phyloP scores from a whole-genome alignment of 2,113 vertebrate species.

The Bettongia penicillata region DNA sequence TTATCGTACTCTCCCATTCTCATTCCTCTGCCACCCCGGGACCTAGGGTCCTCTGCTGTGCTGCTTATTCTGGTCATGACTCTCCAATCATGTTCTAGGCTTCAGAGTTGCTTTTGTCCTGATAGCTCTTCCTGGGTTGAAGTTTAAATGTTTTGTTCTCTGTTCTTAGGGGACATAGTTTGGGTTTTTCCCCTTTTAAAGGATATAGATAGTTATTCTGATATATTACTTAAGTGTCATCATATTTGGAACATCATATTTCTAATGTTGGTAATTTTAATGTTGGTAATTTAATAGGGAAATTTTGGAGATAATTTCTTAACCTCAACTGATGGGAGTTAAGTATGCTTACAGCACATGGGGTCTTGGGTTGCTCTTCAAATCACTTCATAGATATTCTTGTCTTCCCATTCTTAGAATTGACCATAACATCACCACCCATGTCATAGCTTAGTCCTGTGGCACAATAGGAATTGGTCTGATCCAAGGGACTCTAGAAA shows the following conservation, averaged over 20 bases:
- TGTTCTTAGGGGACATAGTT: not conserved
- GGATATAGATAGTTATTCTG: not conserved
- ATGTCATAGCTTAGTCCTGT: not conserved
- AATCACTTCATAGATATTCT: not conserved
- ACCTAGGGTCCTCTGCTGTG: not conserved
- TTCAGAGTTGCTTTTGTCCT: not conserved
- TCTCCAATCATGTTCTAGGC: not conserved
- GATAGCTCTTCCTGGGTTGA: not conserved
- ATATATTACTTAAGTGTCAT: not conserved
- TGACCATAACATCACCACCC: not conserved
- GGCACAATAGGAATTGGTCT: not conserved
- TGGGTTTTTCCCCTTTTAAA: not conserved
- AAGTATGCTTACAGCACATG: not conserved
- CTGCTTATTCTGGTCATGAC: not conserved
- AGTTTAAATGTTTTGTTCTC: not conserved
- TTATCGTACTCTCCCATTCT: not conserved
- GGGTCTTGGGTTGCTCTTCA: not conserved
- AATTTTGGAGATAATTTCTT: not conserved
- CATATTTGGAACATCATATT: not conserved
- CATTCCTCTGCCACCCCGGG: not conserved
- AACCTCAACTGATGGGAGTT: not conserved
- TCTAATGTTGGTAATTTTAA: not conserved
- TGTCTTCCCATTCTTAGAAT: not conserved
- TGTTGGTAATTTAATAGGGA: not conserved
- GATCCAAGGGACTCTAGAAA: not conserved